Base-by-base conservation (phyloP, 2,888 invertebrate species). In the Malthinus flaveolus region DNA sequence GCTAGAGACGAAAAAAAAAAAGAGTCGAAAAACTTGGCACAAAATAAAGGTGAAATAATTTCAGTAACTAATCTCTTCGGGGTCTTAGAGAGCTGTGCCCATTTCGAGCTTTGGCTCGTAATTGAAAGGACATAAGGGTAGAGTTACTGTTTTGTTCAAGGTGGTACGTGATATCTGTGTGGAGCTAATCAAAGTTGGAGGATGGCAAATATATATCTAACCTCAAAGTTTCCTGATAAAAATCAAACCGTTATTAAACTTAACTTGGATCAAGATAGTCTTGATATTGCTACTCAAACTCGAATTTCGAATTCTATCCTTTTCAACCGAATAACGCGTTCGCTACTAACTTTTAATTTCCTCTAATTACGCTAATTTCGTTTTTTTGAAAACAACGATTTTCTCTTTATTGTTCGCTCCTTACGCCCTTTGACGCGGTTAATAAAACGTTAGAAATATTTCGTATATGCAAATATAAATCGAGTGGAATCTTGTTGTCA, bases 231-330 rank as follows among this genome's bases (percentile, higher is more conserved):
- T 56, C 56, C 57, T 60, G 61, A 61, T 61, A 61, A 61, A 61
- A 61, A 61, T 61, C 61, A 61, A 61, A 61, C 61, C 52, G 61
- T 61, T 61, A 61, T 61, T 61, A 57, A 61, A 61, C 54, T 57
- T 57, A 51, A 53, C 56, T 51, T 51, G 59, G 55, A 56, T 56
- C 59, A 55, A 56, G 59, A 59, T 59, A 56, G 59, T 48, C 55
- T 59, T 58, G 52, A 33, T 34, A 13, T 32, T 54, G 49, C 54
- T 55, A 35, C 54, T 56, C 37, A 32, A 50, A 32, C 50, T 50
- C 32, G 44, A 50, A 32, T 49, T 42, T 45, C 31, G 48, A 44
- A 33, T 45, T 49, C 51, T 32, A 46, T 37, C 39, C 47, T 57
- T 57, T 57, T 46, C 56, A 57, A 35, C 51, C 56, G 47, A 57